phyloP scores from a whole-genome alignment of 2,888 invertebrate genomes.

The Trichogramma dendrolimi region DNA sequence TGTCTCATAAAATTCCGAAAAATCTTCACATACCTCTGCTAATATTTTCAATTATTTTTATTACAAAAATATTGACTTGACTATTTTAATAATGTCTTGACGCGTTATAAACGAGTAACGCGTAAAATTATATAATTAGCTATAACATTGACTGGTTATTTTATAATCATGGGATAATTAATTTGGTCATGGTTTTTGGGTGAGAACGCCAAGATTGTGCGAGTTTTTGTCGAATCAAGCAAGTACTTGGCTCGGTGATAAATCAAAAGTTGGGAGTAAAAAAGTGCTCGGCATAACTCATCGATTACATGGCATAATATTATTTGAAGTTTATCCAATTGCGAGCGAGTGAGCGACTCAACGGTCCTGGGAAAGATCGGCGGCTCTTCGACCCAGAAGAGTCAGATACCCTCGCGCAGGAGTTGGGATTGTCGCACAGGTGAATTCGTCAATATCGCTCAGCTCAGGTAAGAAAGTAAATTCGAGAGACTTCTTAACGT shows the following conservation, averaged over 20 bases:
- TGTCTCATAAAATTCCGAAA: too few species aligned
- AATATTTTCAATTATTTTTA: too few species aligned
- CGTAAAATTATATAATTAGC: too few species aligned
- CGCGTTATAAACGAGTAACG: too few species aligned
- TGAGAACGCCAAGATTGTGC: too few species aligned
- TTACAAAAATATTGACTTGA: too few species aligned
- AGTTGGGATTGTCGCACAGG: slow-evolving; percentile 17
- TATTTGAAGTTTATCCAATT: slow-evolving; percentile 19
- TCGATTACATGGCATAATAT: slow-evolving; percentile 11
- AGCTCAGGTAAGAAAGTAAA: slow-evolving; percentile 30
- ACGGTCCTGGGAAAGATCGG: slow-evolving; percentile 27
- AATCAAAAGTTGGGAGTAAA: slow-evolving; percentile 28
- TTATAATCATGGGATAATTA: too few species aligned
- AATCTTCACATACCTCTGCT: too few species aligned
- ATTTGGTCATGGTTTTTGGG: too few species aligned
- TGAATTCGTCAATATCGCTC: slow-evolving; percentile 2
- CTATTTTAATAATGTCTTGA: too few species aligned
- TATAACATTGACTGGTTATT: too few species aligned
- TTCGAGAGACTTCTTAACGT: slow-evolving; percentile 46
- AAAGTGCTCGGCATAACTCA: slow-evolving; percentile 27
- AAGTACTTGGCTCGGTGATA: not conserved
- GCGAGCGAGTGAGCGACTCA: slow-evolving; percentile 2
- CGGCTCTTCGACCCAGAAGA: slow-evolving; percentile 22
- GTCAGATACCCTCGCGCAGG: slow-evolving; percentile 9
- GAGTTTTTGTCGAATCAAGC: too few species aligned